These are phyloP conservation scores for Anthoscopus minutus DNA, from an alignment of 2,113 vertebrate genomes.

Conservation along the genomic window DNA sequence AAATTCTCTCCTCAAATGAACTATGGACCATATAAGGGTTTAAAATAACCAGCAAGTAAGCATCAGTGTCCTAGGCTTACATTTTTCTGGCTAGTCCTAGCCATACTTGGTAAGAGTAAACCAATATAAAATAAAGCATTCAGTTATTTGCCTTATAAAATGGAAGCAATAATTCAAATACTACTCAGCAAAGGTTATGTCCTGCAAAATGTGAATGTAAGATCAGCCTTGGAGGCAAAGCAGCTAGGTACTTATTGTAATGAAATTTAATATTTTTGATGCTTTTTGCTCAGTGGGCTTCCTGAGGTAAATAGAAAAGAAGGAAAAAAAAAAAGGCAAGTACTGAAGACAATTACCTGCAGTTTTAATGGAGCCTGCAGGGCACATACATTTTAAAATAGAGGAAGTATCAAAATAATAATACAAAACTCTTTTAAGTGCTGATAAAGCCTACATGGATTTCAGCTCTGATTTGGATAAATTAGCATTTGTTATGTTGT, in stretches of 20 bases:
- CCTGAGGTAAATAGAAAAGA: not conserved
- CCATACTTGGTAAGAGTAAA: not conserved
- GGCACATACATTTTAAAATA: not conserved
- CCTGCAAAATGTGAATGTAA: not conserved
- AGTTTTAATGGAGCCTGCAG: not conserved
- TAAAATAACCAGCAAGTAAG: not conserved
- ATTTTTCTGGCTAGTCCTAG: not conserved
- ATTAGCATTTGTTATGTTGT: not conserved
- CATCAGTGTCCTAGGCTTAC: not conserved
- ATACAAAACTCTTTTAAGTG: not conserved
- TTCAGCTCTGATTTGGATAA: not conserved
- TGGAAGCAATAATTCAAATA: not conserved
- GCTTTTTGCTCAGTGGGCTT: not conserved
- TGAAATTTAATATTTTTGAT: slow-evolving; percentile 2
- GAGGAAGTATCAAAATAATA: not conserved
- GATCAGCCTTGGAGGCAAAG: not conserved
- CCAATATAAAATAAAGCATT: not conserved
- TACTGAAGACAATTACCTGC: not conserved
- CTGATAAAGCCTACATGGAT: not conserved
- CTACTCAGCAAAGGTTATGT: slow-evolving; percentile 13
- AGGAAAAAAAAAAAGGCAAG: not conserved
- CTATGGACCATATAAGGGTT: not conserved
- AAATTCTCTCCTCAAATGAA: not conserved
- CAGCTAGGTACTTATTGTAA: not conserved
- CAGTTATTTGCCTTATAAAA: not conserved